Conservation (phyloP, 2,797 vertebrate genomes). For the Novumbra hubbsi region DNA sequence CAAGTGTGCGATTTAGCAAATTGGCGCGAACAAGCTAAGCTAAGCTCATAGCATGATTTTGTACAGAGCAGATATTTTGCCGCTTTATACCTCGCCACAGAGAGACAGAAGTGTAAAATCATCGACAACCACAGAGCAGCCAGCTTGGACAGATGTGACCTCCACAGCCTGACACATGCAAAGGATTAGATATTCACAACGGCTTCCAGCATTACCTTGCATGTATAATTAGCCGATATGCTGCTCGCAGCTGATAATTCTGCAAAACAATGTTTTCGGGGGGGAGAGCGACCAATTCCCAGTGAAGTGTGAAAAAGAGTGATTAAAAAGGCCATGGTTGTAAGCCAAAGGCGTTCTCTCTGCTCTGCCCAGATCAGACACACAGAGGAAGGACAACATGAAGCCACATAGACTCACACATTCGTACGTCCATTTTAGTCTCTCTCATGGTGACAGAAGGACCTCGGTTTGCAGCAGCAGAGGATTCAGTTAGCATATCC, state of each 20-base stretch:
- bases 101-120: constrained; percentile 46
- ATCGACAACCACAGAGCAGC: not conserved
- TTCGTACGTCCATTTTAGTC: not conserved
- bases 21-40: constrained; percentile 22
- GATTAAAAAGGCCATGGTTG: constrained; percentile 79
- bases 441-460: not conserved
- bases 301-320: constrained; percentile 82
- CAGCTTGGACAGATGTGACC: constrained; percentile 40
- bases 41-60: constrained; percentile 17
- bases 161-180: constrained; percentile 62
- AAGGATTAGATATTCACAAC: constrained; percentile 71
- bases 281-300: constrained; percentile 77
- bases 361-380: constrained; percentile 56
- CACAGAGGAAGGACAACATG: constrained; percentile 55
- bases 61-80: constrained; percentile 24
- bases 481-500: not conserved
- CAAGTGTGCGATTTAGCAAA: constrained; percentile 21
- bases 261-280: constrained; percentile 78
- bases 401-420: not conserved
- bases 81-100: constrained; percentile 15
- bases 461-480: not conserved
- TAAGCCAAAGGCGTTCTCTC: constrained; percentile 55
- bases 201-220: constrained; percentile 74
- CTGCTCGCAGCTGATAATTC: constrained; percentile 80
- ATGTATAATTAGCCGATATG: constrained; percentile 80